A percentile compares a stretch with the other conserved stretches of the same genome.
These are phyloP conservation scores for Diachasmimorpha longicaudata DNA, from an alignment of 1,140 invertebrate genomes.

Conservation along the genomic window DNA sequence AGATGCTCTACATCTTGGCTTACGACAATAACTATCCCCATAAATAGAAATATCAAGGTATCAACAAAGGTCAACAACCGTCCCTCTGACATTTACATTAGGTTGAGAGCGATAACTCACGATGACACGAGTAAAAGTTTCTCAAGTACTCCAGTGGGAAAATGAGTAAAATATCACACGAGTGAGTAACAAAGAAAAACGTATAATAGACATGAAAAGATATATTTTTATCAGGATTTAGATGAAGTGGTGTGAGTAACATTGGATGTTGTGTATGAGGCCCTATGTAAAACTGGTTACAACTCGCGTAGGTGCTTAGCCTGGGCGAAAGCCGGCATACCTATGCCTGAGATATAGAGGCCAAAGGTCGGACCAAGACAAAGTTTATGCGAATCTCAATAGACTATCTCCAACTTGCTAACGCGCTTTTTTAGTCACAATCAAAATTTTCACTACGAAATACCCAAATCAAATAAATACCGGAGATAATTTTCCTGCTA, in stretches of 20 bases:
- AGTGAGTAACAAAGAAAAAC: background rate
- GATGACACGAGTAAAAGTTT: background rate
- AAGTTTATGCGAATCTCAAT: slow-evolving; percentile 11
- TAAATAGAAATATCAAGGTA: background rate
- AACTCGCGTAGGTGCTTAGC: slow-evolving; percentile 12
- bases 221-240: background rate
- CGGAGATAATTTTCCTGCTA: no score
- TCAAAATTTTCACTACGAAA: no score
- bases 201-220: background rate
- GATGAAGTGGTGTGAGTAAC: background rate
- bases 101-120: background rate
- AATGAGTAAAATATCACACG: background rate
- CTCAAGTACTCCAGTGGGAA: background rate
- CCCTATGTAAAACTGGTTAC: slow-evolving; percentile 18
- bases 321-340: slow-evolving; percentile 13
- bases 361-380: slow-evolving; percentile 12
- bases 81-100: background rate
- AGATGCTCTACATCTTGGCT: background rate
- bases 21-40: background rate
- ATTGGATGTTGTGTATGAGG: background rate
- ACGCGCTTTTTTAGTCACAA: no score
- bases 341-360: background rate
- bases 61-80: background rate
- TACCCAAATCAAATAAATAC: no score
- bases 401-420: background rate